These are phyloP conservation scores for Vireo griseus DNA, from an alignment of 2,797 vertebrate genomes.

Conservation along the genomic window DNA sequence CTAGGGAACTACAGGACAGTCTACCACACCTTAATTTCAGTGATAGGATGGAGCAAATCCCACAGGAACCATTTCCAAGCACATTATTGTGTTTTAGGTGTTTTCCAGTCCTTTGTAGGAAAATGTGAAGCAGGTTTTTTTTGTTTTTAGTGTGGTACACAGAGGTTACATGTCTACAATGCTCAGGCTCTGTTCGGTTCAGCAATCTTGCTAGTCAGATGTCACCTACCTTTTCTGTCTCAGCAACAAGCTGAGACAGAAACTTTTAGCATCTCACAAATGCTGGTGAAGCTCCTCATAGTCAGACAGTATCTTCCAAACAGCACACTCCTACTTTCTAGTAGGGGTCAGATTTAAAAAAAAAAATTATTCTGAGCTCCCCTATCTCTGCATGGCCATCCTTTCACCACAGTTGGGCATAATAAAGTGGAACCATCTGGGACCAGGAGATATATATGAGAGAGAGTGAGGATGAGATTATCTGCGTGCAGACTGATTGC, in stretches of 20 bases:
- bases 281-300: background rate
- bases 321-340: background rate
- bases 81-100: background rate
- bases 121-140: background rate
- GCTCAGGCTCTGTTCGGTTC: background rate
- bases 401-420: background rate
- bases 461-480: background rate
- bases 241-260: background rate
- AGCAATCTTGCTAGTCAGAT: background rate
- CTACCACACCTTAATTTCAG: background rate
- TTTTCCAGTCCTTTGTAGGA: background rate
- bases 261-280: background rate
- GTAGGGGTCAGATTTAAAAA: background rate
- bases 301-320: background rate
- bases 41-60: background rate
- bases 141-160: background rate
- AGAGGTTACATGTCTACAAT: background rate
- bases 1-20: background rate
- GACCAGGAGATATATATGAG: background rate
- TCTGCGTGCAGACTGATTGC: background rate
- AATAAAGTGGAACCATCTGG: background rate
- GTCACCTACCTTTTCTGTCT: background rate
- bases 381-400: background rate
- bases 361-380: background rate
- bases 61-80: background rate